Percentiles rank a stretch among this genome's conserved stretches.
These are phyloP conservation scores for Chaitophorus viminalis DNA, from an alignment of 2,888 invertebrate species.

Conservation along the genomic window DNA sequence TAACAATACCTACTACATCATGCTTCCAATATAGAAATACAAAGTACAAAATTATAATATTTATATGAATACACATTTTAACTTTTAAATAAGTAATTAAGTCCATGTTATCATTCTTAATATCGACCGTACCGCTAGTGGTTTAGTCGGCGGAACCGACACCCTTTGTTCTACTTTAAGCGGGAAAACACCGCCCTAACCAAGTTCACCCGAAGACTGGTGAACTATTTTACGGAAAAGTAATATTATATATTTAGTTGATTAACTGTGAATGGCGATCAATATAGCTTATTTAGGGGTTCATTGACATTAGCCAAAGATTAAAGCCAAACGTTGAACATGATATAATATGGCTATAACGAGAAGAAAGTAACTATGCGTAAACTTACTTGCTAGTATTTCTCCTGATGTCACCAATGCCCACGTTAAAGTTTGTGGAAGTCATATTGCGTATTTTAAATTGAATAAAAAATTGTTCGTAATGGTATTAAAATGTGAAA, in stretches of 20 bases:
- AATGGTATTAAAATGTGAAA: not conserved
- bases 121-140: not conserved
- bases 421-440: constrained; percentile 74
- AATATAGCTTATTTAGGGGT: not conserved
- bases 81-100: too few species aligned
- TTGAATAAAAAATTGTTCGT: not conserved
- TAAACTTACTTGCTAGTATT: constrained; percentile 74
- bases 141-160: not conserved
- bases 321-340: not conserved
- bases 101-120: not conserved
- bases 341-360: not conserved
- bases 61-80: too few species aligned
- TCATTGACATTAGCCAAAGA: not conserved
- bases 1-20: too few species aligned
- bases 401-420: constrained; percentile 72
- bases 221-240: too few species aligned
- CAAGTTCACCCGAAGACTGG: too few species aligned
- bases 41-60: too few species aligned
- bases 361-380: not conserved
- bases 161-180: constrained; percentile 50
- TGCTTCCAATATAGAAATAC: too few species aligned
- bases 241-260: too few species aligned
- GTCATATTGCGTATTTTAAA: constrained; percentile 69
- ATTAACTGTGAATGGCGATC: not conserved
- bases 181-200: constrained; percentile 44